Percentiles rank a stretch among this genome's conserved stretches.
Evolutionary conservation across 2,113 vertebrate genomes (phyloP).

Genomic region (Craseonycteris thonglongyai): DNA sequence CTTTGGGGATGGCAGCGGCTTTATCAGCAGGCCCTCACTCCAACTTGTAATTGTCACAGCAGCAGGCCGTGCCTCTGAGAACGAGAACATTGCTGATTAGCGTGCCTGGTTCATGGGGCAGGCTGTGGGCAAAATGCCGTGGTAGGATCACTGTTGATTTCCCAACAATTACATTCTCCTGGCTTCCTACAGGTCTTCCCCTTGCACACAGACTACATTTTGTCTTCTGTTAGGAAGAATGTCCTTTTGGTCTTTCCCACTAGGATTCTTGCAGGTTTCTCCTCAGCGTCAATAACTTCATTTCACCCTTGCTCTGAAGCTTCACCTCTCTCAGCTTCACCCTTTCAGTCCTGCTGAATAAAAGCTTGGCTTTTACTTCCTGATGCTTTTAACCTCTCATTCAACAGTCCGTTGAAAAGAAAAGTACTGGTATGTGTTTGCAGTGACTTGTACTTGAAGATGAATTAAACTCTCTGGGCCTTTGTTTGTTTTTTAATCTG

Average conservation of each 20-base stretch:
- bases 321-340: background rate
- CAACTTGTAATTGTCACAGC: background rate
- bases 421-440: background rate
- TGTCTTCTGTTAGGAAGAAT: background rate
- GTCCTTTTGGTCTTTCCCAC: background rate
- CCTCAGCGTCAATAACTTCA: background rate
- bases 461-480: background rate
- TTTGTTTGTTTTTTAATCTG: background rate
- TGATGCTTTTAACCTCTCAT: background rate
- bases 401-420: background rate
- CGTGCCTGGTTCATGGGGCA: background rate
- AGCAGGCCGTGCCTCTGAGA: background rate
- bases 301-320: background rate
- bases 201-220: background rate
- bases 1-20: background rate
- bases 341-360: constrained; percentile 4
- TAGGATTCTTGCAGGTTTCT: background rate
- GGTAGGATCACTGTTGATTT: background rate
- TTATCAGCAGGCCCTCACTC: background rate
- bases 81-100: background rate
- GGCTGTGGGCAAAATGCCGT: background rate
- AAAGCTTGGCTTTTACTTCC: background rate
- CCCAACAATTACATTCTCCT: constrained; percentile 15
- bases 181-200: background rate
- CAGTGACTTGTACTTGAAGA: background rate